Conservation (phyloP, 2,888 invertebrate genomes). For the Acholoe squamosa region DNA sequence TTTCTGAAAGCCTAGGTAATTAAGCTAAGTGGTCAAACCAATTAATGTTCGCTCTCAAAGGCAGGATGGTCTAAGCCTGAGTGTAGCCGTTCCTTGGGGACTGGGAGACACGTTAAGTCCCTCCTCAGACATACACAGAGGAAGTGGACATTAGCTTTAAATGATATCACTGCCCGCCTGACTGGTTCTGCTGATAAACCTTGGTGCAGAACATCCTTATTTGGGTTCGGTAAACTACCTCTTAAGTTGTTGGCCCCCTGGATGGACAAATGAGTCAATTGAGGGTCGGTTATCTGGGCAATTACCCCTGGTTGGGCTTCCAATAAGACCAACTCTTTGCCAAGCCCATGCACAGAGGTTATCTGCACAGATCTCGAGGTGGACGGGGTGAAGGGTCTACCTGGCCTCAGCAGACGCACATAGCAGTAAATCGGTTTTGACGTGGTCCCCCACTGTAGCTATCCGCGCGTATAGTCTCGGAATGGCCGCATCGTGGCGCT, state of each 20-base stretch:
- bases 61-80: neutral
- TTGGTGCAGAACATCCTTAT: neutral
- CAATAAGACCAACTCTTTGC: conserved; percentile 31
- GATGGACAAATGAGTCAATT: conserved; percentile 54
- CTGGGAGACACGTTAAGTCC: no score
- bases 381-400: conserved; percentile 44
- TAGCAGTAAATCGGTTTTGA: conserved; percentile 48
- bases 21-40: conserved; percentile 20
- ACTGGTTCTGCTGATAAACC: neutral
- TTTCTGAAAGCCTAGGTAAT: neutral
- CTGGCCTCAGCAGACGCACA: conserved; percentile 49
- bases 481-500: neutral
- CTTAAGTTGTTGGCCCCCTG: conserved; percentile 18
- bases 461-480: conserved; percentile 28
- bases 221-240: neutral
- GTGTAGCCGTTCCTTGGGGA: no score
- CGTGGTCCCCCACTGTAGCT: conserved; percentile 25
- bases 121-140: neutral
- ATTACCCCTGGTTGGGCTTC: neutral
- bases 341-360: neutral
- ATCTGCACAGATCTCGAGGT: conserved; percentile 23
- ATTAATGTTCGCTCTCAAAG: neutral
- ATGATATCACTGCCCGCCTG: conserved; percentile 37
- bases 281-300: conserved; percentile 38
- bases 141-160: neutral